Base-by-base conservation (phyloP, 2,113 vertebrate species). In the Forbesichthys papilliferus region DNA sequence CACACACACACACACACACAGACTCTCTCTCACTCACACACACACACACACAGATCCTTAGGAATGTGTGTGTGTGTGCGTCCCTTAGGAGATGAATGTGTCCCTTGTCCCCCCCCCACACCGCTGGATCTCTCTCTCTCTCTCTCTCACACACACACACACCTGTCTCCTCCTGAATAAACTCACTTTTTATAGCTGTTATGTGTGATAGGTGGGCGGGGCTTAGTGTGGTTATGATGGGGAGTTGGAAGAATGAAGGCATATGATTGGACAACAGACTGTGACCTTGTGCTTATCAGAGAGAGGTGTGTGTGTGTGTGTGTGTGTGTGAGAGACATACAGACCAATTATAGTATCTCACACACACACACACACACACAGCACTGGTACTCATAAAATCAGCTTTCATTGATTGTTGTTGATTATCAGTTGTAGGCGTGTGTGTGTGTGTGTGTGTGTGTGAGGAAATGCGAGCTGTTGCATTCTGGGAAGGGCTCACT, bases 271-370 rank as follows among this genome's bases (percentile, higher is more conserved):
- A 13, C 16, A 3, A 79, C 58, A 61, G 69, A 53, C 65, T 66
- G 61, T 60, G 66, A 73, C 70, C 59, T 56, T 66, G 59, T 42
- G 11, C 7, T 3, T 64, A 48, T 72, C 71, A 63, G 68, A 49
- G 71, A 70, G 70, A 73, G 46, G 61, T 16, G 49, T 51, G n/a
- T 69, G 67, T 16, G 56, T 18, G 56, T 47, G 66, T 61, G 73
- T 77, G 83, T 63, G 79, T 77, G 83, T 63, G 79, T 5, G 36
- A 7, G 36, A 42, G 4, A 42, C 36, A 42, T 8, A 42, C 36
- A 42, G 36, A 42, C 36, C 36, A 5, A 42, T 42, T 42, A 42
- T 42, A 42, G 36, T 8, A 0, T 42, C 36, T 42, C 36, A 0
- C 36, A 42, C 36, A 42, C 36, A 42, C 36, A 27, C 27, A 27